Conservation (phyloP, 92 coral and sea anemone genomes). For the Paragorgia papillata region DNA sequence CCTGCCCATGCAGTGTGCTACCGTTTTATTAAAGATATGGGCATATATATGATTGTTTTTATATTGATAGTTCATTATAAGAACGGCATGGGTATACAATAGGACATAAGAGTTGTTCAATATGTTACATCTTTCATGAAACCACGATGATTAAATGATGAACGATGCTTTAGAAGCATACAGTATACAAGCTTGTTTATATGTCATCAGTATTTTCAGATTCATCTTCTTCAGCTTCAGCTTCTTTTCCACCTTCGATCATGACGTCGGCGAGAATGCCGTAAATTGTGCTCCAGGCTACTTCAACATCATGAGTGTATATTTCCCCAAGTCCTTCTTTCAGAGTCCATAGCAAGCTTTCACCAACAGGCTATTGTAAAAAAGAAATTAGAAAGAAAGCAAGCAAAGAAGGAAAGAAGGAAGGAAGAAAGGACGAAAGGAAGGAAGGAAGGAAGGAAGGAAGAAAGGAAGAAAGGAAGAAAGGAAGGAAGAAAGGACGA, state of each 20-base stretch:
- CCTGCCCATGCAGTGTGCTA: too few species aligned
- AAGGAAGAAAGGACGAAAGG: constrained; percentile 5
- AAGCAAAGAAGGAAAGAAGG: neutral
- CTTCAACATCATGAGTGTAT: constrained; percentile 72
- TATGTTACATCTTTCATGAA: too few species aligned
- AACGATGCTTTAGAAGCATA: too few species aligned
- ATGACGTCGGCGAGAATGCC: constrained; percentile 61
- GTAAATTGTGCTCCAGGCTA: constrained; percentile 77
- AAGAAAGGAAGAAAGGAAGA: constrained; percentile 11
- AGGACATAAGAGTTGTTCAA: too few species aligned
- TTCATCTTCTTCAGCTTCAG: neutral
- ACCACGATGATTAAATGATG: too few species aligned
- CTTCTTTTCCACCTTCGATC: constrained; percentile 56
- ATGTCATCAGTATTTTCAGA: neutral
- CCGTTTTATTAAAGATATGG: too few species aligned
- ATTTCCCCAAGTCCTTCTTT: constrained; percentile 71
- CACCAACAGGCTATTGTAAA: constrained; percentile 67
- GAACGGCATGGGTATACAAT: too few species aligned
- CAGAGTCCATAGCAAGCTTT: constrained; percentile 73
- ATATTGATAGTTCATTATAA: too few species aligned
- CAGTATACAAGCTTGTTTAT: neutral
- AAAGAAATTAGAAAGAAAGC: constrained; percentile 1
- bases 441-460: constrained; percentile 12
- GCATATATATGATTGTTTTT: too few species aligned
- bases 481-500: constrained; percentile 11